Evolutionary conservation across 2,888 invertebrate genomes (phyloP).

Genomic region (Pediacus dermestoides): DNA sequence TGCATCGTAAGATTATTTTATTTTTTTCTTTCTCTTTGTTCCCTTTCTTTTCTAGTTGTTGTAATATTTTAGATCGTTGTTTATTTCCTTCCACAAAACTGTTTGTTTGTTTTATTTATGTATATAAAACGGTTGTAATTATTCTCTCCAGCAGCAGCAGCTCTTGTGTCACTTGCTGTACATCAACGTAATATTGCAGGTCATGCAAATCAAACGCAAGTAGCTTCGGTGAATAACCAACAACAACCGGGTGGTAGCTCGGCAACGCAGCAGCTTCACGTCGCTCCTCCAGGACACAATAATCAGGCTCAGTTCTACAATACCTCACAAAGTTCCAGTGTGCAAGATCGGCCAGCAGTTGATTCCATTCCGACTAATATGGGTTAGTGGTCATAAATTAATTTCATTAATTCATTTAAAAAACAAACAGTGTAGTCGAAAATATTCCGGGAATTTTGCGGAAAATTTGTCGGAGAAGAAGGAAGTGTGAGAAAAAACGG

Average conservation of each 20-base stretch:
- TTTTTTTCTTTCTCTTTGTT: conserved; percentile 28
- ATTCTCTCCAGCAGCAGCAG: conserved; percentile 15
- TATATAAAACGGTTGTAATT: conserved; percentile 30
- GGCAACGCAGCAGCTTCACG: conserved; percentile 36
- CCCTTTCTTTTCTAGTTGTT: conserved; percentile 17
- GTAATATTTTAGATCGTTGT: too few species aligned
- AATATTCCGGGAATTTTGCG: too few species aligned
- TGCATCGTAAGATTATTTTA: conserved; percentile 62
- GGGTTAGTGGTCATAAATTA: too few species aligned
- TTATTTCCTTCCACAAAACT: conserved; percentile 6
- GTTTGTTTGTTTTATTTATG: not conserved
- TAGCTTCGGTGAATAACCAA: conserved; percentile 30
- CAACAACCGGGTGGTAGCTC: conserved; percentile 32
- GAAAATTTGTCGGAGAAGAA: too few species aligned
- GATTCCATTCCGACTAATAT: conserved; percentile 39
- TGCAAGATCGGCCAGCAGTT: conserved; percentile 34
- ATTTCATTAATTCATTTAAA: too few species aligned
- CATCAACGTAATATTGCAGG: conserved; percentile 27
- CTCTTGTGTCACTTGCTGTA: conserved; percentile 16
- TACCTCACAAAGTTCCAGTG: conserved; percentile 32
- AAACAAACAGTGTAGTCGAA: too few species aligned
- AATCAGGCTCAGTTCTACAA: conserved; percentile 40
- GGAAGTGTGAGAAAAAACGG: conserved; percentile 3
- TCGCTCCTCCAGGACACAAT: conserved; percentile 32
- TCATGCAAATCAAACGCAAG: conserved; percentile 38